Conservation (phyloP, 2,888 invertebrate genomes). For the Drosophila mimica region DNA sequence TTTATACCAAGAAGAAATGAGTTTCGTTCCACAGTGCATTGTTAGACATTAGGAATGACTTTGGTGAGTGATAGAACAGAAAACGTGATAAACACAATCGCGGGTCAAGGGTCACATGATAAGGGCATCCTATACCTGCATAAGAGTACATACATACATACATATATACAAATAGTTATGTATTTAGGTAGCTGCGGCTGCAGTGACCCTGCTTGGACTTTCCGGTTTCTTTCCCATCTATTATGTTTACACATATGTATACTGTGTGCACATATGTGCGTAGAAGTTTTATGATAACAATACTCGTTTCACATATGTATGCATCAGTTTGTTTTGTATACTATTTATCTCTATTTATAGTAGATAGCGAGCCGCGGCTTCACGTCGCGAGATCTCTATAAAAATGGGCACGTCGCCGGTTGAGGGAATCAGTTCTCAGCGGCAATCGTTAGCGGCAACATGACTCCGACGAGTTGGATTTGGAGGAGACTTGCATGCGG, state of each 20-base stretch:
- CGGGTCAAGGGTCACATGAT: slow-evolving; percentile 45
- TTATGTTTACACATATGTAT: background rate
- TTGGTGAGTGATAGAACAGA: slow-evolving; percentile 26
- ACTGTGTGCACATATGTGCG: slow-evolving; percentile 3
- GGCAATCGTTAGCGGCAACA: slow-evolving; percentile 53
- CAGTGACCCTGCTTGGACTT: slow-evolving; percentile 27
- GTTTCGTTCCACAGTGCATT: background rate
- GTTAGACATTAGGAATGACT: slow-evolving; percentile 11
- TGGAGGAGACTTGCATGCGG: background rate
- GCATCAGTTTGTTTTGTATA: slow-evolving; percentile 19
- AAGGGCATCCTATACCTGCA: slow-evolving; percentile 17
- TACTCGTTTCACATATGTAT: slow-evolving; percentile 19
- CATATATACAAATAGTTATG: background rate
- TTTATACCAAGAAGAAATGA: background rate
- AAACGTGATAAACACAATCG: slow-evolving; percentile 47
- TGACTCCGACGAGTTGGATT: slow-evolving; percentile 23
- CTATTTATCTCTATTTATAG: slow-evolving; percentile 52
- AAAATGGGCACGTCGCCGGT: slow-evolving; percentile 44
- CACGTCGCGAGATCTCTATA: slow-evolving; percentile 51
- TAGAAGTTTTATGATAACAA: slow-evolving; percentile 38
- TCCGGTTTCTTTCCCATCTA: slow-evolving; percentile 16
- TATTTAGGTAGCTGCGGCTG: slow-evolving; percentile 13
- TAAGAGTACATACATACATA: slow-evolving; percentile 9
- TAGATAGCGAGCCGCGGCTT: slow-evolving; percentile 32
- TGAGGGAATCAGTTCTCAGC: slow-evolving; percentile 58